A percentile compares a stretch with the other conserved stretches of the same genome.
Conservation (phyloP, 2,113 vertebrate species). For the Lagenorhynchus albirostris region DNA sequence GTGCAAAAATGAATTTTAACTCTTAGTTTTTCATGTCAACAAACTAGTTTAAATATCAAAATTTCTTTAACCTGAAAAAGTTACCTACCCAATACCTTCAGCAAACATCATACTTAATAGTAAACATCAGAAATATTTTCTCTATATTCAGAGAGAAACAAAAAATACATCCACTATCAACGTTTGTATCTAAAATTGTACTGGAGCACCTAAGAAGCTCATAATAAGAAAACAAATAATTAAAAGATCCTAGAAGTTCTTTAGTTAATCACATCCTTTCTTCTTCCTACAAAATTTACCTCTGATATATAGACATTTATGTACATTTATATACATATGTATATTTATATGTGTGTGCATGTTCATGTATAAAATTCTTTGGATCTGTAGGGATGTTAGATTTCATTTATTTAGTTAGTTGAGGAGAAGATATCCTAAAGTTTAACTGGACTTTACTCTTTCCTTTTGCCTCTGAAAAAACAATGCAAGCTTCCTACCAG, state of each 20-base stretch:
- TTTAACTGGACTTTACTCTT: background rate
- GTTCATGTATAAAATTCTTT: background rate
- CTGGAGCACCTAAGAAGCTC: background rate
- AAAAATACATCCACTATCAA: background rate
- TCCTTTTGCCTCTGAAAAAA: background rate
- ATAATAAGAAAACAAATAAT: background rate
- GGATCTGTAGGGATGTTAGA: background rate
- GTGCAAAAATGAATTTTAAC: conserved; percentile 11
- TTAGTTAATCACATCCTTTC: background rate
- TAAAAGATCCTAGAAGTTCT: background rate
- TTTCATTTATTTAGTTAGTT: background rate
- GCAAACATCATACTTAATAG: background rate
- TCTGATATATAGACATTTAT: background rate
- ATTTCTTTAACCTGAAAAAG: background rate
- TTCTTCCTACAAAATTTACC: background rate
- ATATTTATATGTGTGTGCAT: background rate
- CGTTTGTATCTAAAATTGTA: background rate
- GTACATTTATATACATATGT: background rate
- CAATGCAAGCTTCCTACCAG: background rate
- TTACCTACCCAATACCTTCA: background rate
- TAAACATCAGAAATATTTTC: background rate
- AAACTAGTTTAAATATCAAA: background rate
- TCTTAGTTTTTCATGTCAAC: background rate
- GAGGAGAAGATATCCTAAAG: background rate
- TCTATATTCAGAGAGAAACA: background rate